A percentile compares a stretch with the other conserved stretches of the same genome.
These are phyloP conservation scores for Drosophila repletoides DNA, from an alignment of 1,140 invertebrate genomes.

Conservation along the genomic window DNA sequence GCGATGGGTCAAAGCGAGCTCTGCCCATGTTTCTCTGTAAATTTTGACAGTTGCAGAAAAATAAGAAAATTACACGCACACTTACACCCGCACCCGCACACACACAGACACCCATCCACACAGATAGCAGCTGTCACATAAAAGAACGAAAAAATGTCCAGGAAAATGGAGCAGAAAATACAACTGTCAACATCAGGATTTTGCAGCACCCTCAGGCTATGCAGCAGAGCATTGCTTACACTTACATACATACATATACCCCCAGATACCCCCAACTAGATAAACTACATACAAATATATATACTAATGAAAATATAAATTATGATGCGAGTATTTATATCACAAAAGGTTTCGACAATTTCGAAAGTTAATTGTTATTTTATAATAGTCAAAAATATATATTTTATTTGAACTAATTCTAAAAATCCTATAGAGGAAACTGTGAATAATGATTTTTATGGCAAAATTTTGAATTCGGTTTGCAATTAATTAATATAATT, in stretches of 20 bases:
- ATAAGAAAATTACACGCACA: constrained; percentile 27
- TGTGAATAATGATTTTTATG: no score
- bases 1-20: neutral
- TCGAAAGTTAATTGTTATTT: no score
- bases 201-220: constrained; percentile 28
- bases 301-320: neutral
- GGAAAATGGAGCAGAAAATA: constrained; percentile 41
- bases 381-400: no score
- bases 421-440: no score
- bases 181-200: constrained; percentile 54
- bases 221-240: constrained; percentile 10
- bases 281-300: constrained; percentile 1
- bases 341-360: no score
- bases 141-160: constrained; percentile 26
- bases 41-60: constrained; percentile 51
- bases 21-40: constrained; percentile 17
- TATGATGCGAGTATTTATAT: no score
- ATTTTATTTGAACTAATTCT: no score
- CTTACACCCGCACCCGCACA: constrained; percentile 4
- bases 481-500: no score
- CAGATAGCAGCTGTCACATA: constrained; percentile 12
- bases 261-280: no score
- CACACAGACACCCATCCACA: neutral
- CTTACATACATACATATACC: neutral
- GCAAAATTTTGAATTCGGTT: no score